Conservation (phyloP, 2,113 vertebrate species). For the Prochilodus magdalenae region DNA sequence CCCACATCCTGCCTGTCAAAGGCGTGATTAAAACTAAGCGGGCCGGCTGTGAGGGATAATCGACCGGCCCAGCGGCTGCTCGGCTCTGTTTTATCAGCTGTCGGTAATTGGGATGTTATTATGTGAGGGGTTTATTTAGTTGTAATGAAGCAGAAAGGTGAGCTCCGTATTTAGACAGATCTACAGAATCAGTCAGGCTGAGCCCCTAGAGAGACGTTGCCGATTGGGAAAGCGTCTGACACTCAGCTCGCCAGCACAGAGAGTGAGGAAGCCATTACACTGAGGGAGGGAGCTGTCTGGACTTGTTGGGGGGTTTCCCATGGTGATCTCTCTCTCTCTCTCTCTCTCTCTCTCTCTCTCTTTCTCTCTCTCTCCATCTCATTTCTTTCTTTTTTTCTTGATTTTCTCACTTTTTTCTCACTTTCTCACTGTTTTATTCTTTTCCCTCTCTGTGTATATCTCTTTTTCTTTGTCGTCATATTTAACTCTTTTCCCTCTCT, state of each 20-base stretch:
- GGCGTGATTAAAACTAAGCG: slow-evolving; percentile 36
- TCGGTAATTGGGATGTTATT: slow-evolving; percentile 57
- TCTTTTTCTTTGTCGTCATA: not conserved
- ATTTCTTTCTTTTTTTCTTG: not conserved
- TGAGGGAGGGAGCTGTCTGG: slow-evolving; percentile 35
- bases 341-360: not conserved
- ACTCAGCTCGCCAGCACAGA: slow-evolving; percentile 1
- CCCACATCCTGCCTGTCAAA: slow-evolving; percentile 53
- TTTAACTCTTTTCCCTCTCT: not conserved
- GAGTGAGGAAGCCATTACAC: slow-evolving; percentile 28
- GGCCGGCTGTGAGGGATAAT: slow-evolving; percentile 3
- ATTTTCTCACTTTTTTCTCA: not conserved
- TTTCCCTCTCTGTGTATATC: not conserved
- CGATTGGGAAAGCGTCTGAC: slow-evolving; percentile 31
- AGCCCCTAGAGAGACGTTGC: slow-evolving; percentile 8
- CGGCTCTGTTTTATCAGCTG: slow-evolving; percentile 63
- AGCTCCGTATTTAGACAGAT: slow-evolving; percentile 47
- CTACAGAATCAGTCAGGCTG: slow-evolving; percentile 20
- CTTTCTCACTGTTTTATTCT: not conserved
- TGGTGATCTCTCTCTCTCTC: not conserved
- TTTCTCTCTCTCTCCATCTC: not conserved
- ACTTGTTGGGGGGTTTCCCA: slow-evolving; percentile 42
- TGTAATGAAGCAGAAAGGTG: slow-evolving; percentile 59
- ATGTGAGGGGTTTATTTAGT: slow-evolving; percentile 54
- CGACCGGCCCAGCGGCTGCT: not conserved